Evolutionary conservation across 2,113 vertebrate genomes (phyloP), one percentile per base, ranked within the genome.

Genomic region (Lontra canadensis): DNA sequence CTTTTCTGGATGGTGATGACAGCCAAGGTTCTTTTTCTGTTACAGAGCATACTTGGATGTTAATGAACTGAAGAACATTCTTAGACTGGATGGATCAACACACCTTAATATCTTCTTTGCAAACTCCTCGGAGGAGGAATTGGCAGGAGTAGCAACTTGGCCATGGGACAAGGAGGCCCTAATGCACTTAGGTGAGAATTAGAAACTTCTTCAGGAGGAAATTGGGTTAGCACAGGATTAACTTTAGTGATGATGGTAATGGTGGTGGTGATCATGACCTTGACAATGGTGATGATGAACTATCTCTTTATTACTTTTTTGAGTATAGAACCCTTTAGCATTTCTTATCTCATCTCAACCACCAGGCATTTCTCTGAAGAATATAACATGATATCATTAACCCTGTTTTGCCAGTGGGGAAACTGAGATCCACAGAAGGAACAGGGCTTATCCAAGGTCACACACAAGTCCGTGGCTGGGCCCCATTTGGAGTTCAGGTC

Each of bases 101-200:
- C 99, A 99, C 98, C 99, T 99, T 98, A 99, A 99, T 96, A 99
- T 99, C 98, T 99, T 99, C 98, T 99, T 99, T 98, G 99, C 99
- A 98, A 99, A 99, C 97, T 99, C 99, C 55, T 99, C 99, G 0
- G 99, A 99, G 98, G 99, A 99, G 98, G 99, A 99, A 97, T 98
- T 99, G 98, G 99, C 99, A 44, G 99, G 99, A 96, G 99, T 99
- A 91, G 99, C 99, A 96, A 99, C 99, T 97, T 99, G 99, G 99
- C 99, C 99, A 1, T 99, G 99, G 99, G 99, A 99, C 98, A 99
- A 99, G 97, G 99, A 99, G 97, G 99, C 99, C 84, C 99, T 99
- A 94, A 99, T 99, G 97, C 99, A 99, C 99, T 99, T 99, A 98
- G 99, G 99, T 99, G 98, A 98, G 99, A 96, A 94, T 78, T 97